Percentiles rank a stretch among this genome's conserved stretches.
Evolutionary conservation across 2,113 vertebrate genomes (phyloP).

Genomic region (Coracopsis vasa): DNA sequence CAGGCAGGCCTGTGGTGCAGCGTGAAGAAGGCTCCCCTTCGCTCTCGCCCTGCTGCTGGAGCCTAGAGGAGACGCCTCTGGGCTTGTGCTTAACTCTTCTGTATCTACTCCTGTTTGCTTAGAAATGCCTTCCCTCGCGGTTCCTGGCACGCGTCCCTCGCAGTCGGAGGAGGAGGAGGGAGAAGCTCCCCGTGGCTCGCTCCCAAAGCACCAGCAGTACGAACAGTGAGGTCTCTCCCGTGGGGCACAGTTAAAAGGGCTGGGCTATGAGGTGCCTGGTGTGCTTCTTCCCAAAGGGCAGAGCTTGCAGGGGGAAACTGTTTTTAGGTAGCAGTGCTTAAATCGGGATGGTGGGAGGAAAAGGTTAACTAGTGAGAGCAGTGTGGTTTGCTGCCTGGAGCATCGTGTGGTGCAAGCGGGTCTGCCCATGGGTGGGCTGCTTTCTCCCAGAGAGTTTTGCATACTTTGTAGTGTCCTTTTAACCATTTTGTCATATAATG

Average conservation of each 20-base stretch:
- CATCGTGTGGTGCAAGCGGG: rapidly evolving
- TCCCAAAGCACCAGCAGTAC: neutral
- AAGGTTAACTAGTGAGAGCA: neutral
- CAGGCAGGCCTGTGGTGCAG: neutral
- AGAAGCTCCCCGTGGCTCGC: neutral
- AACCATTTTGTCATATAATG: neutral
- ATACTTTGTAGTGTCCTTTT: neutral
- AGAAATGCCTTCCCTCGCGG: rapidly evolving
- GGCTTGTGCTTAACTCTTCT: neutral
- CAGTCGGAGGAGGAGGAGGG: neutral
- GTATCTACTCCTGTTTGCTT: neutral
- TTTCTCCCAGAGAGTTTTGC: neutral
- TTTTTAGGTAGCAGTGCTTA: neutral
- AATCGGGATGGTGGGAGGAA: neutral
- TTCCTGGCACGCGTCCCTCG: rapidly evolving
- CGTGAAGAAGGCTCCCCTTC: neutral
- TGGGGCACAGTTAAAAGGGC: neutral
- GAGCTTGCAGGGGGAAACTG: neutral
- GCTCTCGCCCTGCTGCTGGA: neutral
- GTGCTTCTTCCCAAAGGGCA: rapidly evolving
- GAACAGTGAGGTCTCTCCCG: neutral
- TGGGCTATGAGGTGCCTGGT: neutral
- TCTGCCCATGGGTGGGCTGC: neutral
- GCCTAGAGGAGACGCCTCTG: neutral
- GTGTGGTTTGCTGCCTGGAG: neutral